phyloP scores from a whole-genome alignment of 2,797 vertebrate species.

The Acipenser transmontanus region DNA sequence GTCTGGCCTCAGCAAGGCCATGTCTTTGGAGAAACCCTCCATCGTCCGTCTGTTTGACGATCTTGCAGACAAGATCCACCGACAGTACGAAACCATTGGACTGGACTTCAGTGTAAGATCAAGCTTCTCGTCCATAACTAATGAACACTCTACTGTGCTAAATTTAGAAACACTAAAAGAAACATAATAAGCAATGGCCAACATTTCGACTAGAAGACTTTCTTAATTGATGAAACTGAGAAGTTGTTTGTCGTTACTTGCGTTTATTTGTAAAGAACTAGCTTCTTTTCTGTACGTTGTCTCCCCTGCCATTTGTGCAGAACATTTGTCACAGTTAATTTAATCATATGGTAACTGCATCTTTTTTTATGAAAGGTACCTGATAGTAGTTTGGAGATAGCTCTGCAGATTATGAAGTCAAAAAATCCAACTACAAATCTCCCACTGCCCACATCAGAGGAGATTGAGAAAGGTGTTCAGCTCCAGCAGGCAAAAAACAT shows the following conservation, averaged over 20 bases:
- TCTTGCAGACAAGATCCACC: constrained; percentile 92
- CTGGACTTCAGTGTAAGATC: constrained; percentile 81
- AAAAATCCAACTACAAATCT: constrained; percentile 47
- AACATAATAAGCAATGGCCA: too few relatives aligned
- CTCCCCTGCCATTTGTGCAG: too few relatives aligned
- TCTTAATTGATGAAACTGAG: too few relatives aligned
- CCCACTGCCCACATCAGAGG: constrained; percentile 54
- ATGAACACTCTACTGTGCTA: too few relatives aligned
- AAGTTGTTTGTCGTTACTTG: too few relatives aligned
- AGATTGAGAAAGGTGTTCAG: constrained; percentile 61
- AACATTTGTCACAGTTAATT: too few relatives aligned
- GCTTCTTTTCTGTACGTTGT: too few relatives aligned
- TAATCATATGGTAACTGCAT: too few relatives aligned
- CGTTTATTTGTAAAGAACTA: too few relatives aligned
- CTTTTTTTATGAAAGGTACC: constrained; percentile 59
- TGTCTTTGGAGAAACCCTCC: constrained; percentile 95
- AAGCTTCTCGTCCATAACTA: too few relatives aligned
- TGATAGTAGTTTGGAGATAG: constrained; percentile 62
- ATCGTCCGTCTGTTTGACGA: constrained; percentile 93
- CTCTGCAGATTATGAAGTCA: constrained; percentile 67
- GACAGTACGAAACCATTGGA: constrained; percentile 92
- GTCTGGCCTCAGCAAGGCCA: constrained; percentile 87
- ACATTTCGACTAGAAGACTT: too few relatives aligned
- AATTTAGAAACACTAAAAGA: too few relatives aligned
- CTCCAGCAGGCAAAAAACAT: constrained; percentile 72